Evolutionary conservation across 2,888 invertebrate genomes (phyloP).

Genomic region (Acanthosepion lycidas): DNA sequence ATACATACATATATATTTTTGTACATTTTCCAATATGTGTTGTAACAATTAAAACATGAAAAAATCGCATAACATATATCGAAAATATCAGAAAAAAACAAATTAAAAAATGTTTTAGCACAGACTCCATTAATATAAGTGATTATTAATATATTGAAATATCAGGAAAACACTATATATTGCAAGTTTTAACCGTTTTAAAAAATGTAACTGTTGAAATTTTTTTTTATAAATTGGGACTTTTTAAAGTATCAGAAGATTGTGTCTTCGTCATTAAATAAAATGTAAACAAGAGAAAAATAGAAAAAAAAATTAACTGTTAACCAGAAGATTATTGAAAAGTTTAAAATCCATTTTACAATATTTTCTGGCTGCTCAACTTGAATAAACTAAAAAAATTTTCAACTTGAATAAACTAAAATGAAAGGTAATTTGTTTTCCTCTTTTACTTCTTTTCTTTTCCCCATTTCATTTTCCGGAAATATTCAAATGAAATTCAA

Average conservation of each 20-base stretch:
- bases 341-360: background rate
- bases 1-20: conserved; percentile 34
- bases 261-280: background rate
- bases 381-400: background rate
- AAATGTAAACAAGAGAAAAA: background rate
- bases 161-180: conserved; percentile 22
- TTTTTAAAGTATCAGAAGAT: background rate
- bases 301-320: background rate
- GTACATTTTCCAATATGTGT: background rate
- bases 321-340: background rate
- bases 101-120: background rate
- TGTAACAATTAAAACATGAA: background rate
- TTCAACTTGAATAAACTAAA: background rate
- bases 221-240: background rate
- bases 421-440: background rate
- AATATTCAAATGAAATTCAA: background rate
- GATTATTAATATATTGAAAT: conserved; percentile 5
- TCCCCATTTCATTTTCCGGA: background rate
- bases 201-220: conserved; percentile 33
- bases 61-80: conserved; percentile 1
- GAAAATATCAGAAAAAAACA: background rate
- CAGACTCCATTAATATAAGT: background rate
- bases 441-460: background rate
- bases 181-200: background rate
- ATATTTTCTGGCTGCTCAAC: background rate